These are phyloP conservation scores for Anoplius nigerrimus DNA, from an alignment of 2,888 invertebrate genomes.

Conservation along the genomic window DNA sequence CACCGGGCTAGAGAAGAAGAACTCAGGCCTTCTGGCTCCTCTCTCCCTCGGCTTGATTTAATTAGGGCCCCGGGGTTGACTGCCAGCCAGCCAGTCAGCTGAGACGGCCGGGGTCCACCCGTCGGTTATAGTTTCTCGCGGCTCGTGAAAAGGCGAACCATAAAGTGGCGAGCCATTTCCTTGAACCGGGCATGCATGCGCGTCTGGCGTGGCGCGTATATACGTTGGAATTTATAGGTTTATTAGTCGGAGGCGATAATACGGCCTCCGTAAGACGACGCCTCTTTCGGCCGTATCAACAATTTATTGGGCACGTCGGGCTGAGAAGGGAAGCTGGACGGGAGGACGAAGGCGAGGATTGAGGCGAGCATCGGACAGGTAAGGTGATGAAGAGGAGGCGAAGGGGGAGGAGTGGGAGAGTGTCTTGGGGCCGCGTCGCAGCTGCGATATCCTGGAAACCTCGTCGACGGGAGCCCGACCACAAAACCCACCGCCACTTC, in stretches of 20 bases:
- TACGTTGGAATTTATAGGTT: slow-evolving; percentile 56
- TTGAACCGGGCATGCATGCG: slow-evolving; percentile 7
- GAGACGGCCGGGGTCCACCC: slow-evolving; percentile 12
- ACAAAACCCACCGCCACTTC: slow-evolving; percentile 16
- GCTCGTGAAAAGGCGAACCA: not conserved
- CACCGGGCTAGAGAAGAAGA: too few species aligned
- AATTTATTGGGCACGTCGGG: slow-evolving; percentile 45
- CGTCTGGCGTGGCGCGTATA: slow-evolving; percentile 9
- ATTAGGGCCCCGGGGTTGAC: slow-evolving; percentile 2
- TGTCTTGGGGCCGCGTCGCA: slow-evolving; percentile 28
- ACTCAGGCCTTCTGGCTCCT: too few species aligned
- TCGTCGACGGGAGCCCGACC: not conserved
- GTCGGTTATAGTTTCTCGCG: not conserved
- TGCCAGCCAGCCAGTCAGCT: slow-evolving; percentile 21
- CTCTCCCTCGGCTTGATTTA: slow-evolving; percentile 1
- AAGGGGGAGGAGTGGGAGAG: not conserved
- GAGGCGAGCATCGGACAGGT: not conserved
- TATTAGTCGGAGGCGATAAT: slow-evolving; percentile 57
- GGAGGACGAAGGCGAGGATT: not conserved
- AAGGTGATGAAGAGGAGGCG: slow-evolving; percentile 1
- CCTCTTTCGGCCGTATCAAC: slow-evolving; percentile 25
- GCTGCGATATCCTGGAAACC: slow-evolving; percentile 33
- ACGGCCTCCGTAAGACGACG: slow-evolving; percentile 27
- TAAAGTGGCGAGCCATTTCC: slow-evolving; percentile 1
- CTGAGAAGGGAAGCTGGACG: slow-evolving; percentile 9